A percentile compares a stretch with the other conserved stretches of the same genome.
Evolutionary conservation across 1,140 invertebrate genomes (phyloP).

Genomic region (Diabrotica virgifera): DNA sequence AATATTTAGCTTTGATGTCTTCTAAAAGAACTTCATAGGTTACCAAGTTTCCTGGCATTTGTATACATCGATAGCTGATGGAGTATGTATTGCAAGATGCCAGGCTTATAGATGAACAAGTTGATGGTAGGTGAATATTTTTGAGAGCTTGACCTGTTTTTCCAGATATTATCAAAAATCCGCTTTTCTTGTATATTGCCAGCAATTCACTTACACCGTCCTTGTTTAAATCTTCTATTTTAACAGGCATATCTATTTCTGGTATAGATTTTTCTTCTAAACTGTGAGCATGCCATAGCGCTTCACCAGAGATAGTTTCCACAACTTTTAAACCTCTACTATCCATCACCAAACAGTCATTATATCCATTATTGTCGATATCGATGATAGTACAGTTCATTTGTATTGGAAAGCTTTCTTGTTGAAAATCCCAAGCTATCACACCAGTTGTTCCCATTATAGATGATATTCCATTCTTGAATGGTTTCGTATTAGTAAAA

Average conservation of each 20-base stretch:
- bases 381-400: constrained; percentile 70
- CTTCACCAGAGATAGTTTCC: constrained; percentile 64
- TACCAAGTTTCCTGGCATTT: not conserved
- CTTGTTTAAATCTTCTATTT: constrained; percentile 68
- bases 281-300: constrained; percentile 63
- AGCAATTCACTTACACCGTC: constrained; percentile 68
- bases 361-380: constrained; percentile 63
- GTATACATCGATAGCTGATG: not conserved
- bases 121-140: constrained; percentile 20
- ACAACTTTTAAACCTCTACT: constrained; percentile 67
- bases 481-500: constrained; percentile 55
- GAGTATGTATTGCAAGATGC: not conserved
- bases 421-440: constrained; percentile 63
- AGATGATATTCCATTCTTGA: constrained; percentile 51
- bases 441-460: constrained; percentile 61
- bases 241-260: constrained; percentile 64
- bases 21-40: constrained; percentile 12
- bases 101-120: constrained; percentile 4
- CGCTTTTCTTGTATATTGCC: constrained; percentile 53
- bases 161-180: constrained; percentile 28
- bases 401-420: constrained; percentile 60
- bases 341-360: constrained; percentile 70
- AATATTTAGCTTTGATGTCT: constrained; percentile 16
- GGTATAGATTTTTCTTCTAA: constrained; percentile 34
- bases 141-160: constrained; percentile 26